Evolutionary conservation across 2,113 vertebrate species (phyloP).

Genomic region (Salvelinus fontinalis): DNA sequence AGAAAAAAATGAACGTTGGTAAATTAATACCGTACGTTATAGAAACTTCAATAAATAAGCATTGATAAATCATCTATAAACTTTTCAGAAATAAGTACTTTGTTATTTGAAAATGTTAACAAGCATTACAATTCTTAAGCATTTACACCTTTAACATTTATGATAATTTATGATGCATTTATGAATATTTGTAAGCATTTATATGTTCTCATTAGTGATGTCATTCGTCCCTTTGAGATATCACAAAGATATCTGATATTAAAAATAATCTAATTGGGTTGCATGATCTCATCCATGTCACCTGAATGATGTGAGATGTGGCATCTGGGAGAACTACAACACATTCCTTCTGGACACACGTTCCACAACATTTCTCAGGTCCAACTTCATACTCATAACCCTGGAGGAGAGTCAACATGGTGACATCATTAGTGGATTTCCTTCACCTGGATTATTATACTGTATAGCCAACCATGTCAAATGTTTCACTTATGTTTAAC

Average conservation of each 20-base stretch:
- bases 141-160: too few species aligned
- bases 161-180: too few species aligned
- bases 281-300: constrained; percentile 41
- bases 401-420: constrained; percentile 53
- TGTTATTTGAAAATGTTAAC: background rate
- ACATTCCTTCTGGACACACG: constrained; percentile 72
- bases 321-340: constrained; percentile 44
- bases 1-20: background rate
- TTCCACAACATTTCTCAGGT: constrained; percentile 79
- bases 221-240: too few species aligned
- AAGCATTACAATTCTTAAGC: background rate
- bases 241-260: too few species aligned
- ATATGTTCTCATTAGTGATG: too few species aligned
- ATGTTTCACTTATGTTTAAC: too few species aligned
- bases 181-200: too few species aligned
- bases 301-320: constrained; percentile 48
- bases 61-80: background rate
- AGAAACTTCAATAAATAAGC: background rate
- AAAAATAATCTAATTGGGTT: too few species aligned
- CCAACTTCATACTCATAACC: constrained; percentile 46
- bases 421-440: background rate
- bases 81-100: background rate
- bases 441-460: too few species aligned
- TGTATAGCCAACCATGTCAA: too few species aligned
- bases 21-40: background rate